A percentile compares a stretch with the other conserved stretches of the same genome.
These are phyloP conservation scores for Notodonta ziczac DNA, from an alignment of 2,888 invertebrate genomes.

Conservation along the genomic window DNA sequence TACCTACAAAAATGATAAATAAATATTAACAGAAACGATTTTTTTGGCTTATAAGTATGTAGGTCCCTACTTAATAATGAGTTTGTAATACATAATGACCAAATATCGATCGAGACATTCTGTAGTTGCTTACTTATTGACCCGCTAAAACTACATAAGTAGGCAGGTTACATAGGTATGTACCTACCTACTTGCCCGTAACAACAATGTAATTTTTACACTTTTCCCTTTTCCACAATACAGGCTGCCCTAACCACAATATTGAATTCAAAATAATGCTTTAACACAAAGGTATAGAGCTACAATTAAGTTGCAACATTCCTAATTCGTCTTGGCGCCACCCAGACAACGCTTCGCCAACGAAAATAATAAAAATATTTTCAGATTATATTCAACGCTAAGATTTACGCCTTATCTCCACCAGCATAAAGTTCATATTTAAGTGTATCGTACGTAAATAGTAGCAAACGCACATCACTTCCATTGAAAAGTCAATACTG, in stretches of 20 bases:
- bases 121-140: no score
- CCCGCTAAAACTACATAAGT: no score
- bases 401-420: background rate
- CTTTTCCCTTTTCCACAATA: background rate
- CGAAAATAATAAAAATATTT: constrained; percentile 36
- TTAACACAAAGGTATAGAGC: background rate
- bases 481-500: constrained; percentile 53
- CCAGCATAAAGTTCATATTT: background rate
- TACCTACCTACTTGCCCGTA: no score
- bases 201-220: constrained; percentile 5
- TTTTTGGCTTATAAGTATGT: no score
- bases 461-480: constrained; percentile 42
- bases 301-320: constrained; percentile 8
- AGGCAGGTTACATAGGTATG: no score
- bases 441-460: background rate
- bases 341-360: constrained; percentile 54
- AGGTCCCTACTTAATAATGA: no score
- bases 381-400: background rate
- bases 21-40: no score
- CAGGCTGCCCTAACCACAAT: background rate
- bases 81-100: no score
- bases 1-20: no score
- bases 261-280: constrained; percentile 8
- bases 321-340: constrained; percentile 44
- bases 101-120: no score